Conservation (phyloP, 2,113 vertebrate genomes). For the Tinamus guttatus region DNA sequence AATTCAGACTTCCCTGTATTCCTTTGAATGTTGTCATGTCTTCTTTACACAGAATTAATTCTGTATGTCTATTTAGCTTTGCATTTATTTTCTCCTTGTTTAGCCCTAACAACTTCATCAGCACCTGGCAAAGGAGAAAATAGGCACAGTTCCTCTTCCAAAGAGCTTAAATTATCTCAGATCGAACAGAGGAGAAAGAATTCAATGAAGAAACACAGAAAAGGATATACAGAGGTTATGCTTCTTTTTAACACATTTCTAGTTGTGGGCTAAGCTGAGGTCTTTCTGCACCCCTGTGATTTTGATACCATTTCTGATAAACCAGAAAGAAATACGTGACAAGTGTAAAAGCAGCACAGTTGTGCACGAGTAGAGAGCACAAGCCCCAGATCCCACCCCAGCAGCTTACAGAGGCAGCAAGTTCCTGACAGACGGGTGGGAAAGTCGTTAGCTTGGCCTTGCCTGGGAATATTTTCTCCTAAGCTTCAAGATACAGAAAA, state of each 20-base stretch:
- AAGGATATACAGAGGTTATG: not conserved
- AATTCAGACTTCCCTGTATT: not conserved
- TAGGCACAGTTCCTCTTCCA: not conserved
- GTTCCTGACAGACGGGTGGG: not conserved
- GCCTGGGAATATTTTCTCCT: not conserved
- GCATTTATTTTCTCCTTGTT: not conserved
- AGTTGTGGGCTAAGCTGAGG: not conserved
- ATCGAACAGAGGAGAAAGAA: not conserved
- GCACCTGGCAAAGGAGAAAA: not conserved
- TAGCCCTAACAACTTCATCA: not conserved
- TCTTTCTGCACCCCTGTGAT: not conserved
- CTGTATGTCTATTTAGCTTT: not conserved
- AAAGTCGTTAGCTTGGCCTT: not conserved
- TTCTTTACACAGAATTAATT: not conserved
- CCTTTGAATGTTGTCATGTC: not conserved
- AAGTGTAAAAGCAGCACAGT: not conserved
- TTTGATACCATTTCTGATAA: not conserved
- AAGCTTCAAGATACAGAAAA: not conserved
- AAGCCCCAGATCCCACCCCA: not conserved
- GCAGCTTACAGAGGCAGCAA: accelerated
- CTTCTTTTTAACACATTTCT: not conserved
- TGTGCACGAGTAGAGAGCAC: not conserved
- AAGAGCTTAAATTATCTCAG: not conserved
- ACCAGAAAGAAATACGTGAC: not conserved
- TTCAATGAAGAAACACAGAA: not conserved